Conservation (phyloP, 2,888 invertebrate species). For the Nomada flava region DNA sequence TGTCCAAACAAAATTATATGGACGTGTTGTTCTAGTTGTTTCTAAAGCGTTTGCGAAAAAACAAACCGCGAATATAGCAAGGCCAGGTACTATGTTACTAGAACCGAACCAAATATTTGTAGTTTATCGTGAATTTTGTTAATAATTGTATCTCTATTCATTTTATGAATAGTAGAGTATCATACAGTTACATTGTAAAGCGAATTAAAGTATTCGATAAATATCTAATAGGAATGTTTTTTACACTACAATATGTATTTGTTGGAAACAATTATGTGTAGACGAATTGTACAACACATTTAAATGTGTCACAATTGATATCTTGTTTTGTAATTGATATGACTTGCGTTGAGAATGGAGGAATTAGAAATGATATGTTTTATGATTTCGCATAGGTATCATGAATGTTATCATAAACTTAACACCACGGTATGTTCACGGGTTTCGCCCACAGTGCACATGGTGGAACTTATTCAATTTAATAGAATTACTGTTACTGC, state of each 20-base stretch:
- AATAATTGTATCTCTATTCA: background rate
- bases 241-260: background rate
- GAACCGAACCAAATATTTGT: background rate
- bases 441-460: background rate
- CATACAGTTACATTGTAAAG: background rate
- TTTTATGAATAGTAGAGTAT: slow-evolving; percentile 1
- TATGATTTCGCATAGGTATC: background rate
- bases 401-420: background rate
- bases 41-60: background rate
- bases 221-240: background rate
- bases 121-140: background rate
- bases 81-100: slow-evolving; percentile 1
- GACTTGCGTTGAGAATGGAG: background rate
- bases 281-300: background rate
- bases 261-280: background rate
- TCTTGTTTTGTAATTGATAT: background rate
- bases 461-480: no score
- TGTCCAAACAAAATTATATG: background rate
- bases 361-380: background rate
- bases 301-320: background rate
- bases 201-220: background rate
- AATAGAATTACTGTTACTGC: slow-evolving; percentile 3
- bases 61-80: no score
- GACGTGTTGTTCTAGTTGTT: slow-evolving; percentile 1
- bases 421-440: slow-evolving; percentile 10